Evolutionary conservation across 2,888 invertebrate species (phyloP).

Genomic region (Ischnus inquisitorius): DNA sequence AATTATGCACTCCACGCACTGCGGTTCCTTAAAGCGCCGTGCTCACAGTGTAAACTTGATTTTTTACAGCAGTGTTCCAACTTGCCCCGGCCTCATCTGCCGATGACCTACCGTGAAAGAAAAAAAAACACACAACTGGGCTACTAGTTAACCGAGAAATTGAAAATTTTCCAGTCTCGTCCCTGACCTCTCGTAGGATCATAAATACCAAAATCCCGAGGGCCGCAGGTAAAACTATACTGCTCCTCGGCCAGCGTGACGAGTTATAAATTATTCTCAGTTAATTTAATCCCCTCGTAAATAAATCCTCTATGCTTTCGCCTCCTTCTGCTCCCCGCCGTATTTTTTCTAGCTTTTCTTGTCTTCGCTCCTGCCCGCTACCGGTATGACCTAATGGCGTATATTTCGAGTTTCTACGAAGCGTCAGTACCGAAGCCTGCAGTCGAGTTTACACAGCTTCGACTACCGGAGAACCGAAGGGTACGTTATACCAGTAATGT

Average conservation of each 20-base stretch:
- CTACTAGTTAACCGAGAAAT: constrained; percentile 17
- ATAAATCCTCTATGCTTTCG: constrained; percentile 54
- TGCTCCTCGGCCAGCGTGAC: constrained; percentile 56
- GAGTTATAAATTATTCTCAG: constrained; percentile 74
- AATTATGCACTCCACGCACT: too few species aligned
- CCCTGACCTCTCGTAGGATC: constrained; percentile 7
- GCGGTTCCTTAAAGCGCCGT: too few species aligned
- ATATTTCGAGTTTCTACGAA: background rate
- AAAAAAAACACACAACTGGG: background rate
- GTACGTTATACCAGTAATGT: constrained; percentile 12
- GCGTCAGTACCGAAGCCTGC: background rate
- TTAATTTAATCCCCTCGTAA: constrained; percentile 74
- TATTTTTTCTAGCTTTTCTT: constrained; percentile 36
- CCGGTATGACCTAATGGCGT: constrained; percentile 56
- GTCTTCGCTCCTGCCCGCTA: constrained; percentile 1
- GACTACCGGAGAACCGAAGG: background rate
- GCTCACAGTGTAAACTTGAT: background rate
- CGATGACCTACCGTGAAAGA: background rate
- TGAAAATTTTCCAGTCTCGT: constrained; percentile 51
- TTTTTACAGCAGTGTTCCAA: background rate
- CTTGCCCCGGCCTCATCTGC: background rate
- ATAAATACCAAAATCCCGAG: constrained; percentile 27
- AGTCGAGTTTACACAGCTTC: constrained; percentile 32
- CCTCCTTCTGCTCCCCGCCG: background rate
- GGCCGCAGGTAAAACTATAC: constrained; percentile 27